Percentiles rank a stretch among this genome's conserved stretches.
These are phyloP conservation scores for Aphrocallistes beatrix DNA, from an alignment of 37 sponge, comb jelly and placozoan genomes.

Conservation along the genomic window DNA sequence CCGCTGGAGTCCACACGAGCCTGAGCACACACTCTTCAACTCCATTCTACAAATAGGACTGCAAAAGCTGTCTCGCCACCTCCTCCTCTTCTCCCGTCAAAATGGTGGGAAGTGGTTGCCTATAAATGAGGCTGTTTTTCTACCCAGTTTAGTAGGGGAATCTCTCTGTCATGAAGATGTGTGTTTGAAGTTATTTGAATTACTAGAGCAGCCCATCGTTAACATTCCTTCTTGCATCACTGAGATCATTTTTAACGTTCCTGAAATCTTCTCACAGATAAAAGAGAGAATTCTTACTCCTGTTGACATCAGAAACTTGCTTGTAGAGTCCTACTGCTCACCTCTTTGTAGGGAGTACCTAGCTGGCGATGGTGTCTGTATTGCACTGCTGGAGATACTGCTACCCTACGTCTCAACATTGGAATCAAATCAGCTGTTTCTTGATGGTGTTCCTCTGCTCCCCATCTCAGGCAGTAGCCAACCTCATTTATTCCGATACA, in stretches of 20 bases:
- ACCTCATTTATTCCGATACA: neutral
- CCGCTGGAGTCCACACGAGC: neutral
- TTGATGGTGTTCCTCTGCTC: neutral
- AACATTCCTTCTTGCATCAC: neutral
- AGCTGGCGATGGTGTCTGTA: neutral
- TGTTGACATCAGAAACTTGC: neutral
- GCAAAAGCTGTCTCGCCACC: neutral
- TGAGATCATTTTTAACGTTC: neutral
- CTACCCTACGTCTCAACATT: no score
- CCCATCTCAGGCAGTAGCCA: neutral
- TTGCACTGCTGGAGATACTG: neutral
- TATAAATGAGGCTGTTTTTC: neutral
- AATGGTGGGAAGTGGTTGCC: neutral
- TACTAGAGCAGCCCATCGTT: neutral
- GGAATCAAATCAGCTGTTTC: neutral
- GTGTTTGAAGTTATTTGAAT: neutral
- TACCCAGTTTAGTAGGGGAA: neutral
- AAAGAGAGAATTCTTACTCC: neutral
- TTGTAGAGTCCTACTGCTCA: neutral
- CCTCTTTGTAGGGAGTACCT: neutral
- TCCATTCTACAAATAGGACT: neutral
- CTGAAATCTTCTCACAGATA: neutral
- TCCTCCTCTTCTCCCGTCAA: neutral
- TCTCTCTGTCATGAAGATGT: neutral
- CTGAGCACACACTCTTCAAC: neutral